A percentile compares a stretch with the other conserved stretches of the same genome.
phyloP scores from a whole-genome alignment of 1,140 invertebrate species.

The Spodoptera frugiperda region DNA sequence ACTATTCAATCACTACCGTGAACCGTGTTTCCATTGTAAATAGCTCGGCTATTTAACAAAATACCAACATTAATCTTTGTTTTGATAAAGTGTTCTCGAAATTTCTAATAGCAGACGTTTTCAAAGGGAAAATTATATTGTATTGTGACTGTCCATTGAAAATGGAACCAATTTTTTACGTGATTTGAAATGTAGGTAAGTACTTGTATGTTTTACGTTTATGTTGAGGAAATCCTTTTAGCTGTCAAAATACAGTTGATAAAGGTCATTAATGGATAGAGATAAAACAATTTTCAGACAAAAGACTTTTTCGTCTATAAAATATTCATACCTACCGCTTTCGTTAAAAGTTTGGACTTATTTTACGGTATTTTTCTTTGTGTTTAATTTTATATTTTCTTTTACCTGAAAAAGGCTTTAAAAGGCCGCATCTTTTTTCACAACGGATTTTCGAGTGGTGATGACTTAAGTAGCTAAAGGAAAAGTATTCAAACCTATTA shows the following conservation, averaged over 20 bases:
- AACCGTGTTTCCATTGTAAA: conserved; percentile 51
- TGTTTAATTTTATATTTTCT: neutral
- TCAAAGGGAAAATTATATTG: conserved; percentile 4
- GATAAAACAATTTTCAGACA: conserved; percentile 8
- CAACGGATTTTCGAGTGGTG: too few species aligned
- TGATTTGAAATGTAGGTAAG: neutral
- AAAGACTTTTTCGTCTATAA: conserved; percentile 16
- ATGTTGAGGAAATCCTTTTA: neutral
- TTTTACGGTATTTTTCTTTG: conserved; percentile 26
- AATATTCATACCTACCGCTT: conserved; percentile 29
- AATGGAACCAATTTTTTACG: neutral
- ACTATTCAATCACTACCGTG: conserved; percentile 64
- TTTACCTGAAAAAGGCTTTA: conserved; percentile 16
- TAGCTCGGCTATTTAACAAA: conserved; percentile 44
- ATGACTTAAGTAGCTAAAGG: neutral
- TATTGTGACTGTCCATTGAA: too few species aligned
- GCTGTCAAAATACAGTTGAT: neutral
- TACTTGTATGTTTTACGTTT: neutral
- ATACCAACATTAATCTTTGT: conserved; percentile 46
- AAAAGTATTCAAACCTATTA: neutral
- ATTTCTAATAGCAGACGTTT: conserved; percentile 10
- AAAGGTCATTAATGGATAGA: conserved; percentile 12
- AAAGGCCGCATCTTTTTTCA: neutral
- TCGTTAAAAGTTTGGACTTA: conserved; percentile 12
- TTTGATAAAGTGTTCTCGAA: conserved; percentile 37